Base-by-base conservation (phyloP, 1,140 invertebrate genomes). In the Pachypsylla venusta region DNA sequence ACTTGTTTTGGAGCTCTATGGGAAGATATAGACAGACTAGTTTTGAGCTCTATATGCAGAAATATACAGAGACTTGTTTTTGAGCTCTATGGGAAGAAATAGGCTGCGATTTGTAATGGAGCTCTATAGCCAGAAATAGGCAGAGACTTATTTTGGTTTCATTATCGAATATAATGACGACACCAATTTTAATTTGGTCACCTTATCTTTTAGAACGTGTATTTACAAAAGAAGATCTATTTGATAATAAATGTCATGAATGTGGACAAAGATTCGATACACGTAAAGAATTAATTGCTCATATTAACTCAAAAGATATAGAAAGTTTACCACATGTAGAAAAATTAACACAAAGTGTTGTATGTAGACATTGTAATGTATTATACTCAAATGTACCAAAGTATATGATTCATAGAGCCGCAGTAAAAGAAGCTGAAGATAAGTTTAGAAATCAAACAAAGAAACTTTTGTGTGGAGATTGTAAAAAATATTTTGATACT, bases 401-500 rank as follows among this genome's bases (percentile, higher is more conserved):
- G 16, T 48, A 48, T 22, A n/a, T 48, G n/a, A 22, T 19, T 7
- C 42, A 48, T n/a, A 5, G n/a, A 10, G 42, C n/a, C 7, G 42
- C 5, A n/a, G 3, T 48, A 7, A 19, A 4, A n/a, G 42, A 48
- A n/a, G 42, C 42, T 4, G 42, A 48, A 19, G 22, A 3, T 4
- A 7, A 19, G 4, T 22, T 48, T 4, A n/a, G 30, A 7, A 35
- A 35, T n/a, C 30, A 35, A n/a, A 35, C 30, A 10, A 16, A 35
- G 42, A 48, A 48, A n/a, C n/a, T 10, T n/a, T 48, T 48, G 7
- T 48, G 42, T 22, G 42, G 42, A 22, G 42, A 48, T 48, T 48
- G 42, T n/a, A 48, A 48, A 22, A 48, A 48, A 22, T 48, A 48
- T n/a, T 48, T 48, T 19, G 42, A 48, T 22, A 48, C 42, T 19